phyloP scores from a whole-genome alignment of 2,797 vertebrate genomes.

The Sebastiscus albofasciatus region DNA sequence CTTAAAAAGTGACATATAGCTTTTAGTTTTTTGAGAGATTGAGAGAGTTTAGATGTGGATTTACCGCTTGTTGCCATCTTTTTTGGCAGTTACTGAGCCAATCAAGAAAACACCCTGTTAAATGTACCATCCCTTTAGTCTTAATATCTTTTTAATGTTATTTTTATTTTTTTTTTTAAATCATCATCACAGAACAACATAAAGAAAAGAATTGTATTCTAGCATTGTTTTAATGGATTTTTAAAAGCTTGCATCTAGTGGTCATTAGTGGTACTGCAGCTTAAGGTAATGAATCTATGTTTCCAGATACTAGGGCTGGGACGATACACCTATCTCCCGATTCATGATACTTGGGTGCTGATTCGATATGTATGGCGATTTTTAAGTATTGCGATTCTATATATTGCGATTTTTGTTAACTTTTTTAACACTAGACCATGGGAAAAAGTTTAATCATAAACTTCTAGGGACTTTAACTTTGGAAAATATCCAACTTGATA shows the following conservation, averaged over 20 bases:
- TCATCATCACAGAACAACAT: neutral
- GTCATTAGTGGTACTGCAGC: neutral
- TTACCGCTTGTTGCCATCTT: neutral
- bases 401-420: too few species aligned
- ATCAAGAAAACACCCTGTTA: neutral
- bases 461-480: too few species aligned
- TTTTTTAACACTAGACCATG: too few species aligned
- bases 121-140: neutral
- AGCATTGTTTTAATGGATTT: neutral
- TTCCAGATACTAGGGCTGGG: neutral
- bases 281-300: neutral
- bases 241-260: neutral
- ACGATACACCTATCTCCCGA: too few species aligned
- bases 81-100: neutral
- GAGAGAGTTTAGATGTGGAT: neutral
- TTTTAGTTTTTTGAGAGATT: neutral
- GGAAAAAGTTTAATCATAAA: too few species aligned
- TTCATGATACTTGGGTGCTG: fast-evolving
- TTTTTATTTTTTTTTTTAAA: neutral
- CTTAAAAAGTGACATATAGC: neutral
- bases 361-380: too few species aligned
- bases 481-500: too few species aligned
- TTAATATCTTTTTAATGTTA: neutral
- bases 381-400: too few species aligned
- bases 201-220: neutral